Evolutionary conservation across 2,888 invertebrate genomes (phyloP).

Genomic region (Trachelus troglodyta): DNA sequence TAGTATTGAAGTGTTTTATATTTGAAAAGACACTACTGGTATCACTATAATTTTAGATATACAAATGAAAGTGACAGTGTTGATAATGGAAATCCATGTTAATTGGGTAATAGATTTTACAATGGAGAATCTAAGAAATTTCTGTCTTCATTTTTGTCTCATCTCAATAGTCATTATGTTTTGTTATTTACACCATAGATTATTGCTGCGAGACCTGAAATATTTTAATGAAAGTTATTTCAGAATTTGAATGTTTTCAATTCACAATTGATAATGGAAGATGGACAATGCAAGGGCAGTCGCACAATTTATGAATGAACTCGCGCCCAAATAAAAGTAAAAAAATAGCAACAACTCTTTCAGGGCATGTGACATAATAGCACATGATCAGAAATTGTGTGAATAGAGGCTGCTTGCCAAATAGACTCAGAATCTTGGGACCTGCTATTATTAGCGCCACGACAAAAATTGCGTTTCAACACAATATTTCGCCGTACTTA

Average conservation of each 20-base stretch:
- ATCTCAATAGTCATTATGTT: not conserved
- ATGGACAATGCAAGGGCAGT: not conserved
- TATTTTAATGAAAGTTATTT: not conserved
- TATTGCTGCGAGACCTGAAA: not conserved
- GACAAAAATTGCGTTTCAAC: conserved; percentile 22
- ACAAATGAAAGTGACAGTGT: not conserved
- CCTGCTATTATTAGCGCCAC: conserved; percentile 12
- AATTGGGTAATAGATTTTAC: not conserved
- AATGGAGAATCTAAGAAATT: too few relatives aligned
- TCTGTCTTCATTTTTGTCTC: too few relatives aligned
- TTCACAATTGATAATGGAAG: not conserved
- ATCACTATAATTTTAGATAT: not conserved
- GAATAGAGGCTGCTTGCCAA: conserved; percentile 37
- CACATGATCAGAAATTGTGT: conserved; percentile 27
- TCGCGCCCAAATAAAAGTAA: not conserved
- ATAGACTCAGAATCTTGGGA: conserved; percentile 19
- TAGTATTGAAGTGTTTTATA: not conserved
- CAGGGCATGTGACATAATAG: conserved; percentile 32
- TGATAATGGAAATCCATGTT: not conserved
- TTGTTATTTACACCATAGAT: not conserved
- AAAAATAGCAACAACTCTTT: not conserved
- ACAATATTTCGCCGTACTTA: not conserved
- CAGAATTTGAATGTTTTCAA: not conserved
- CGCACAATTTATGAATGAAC: not conserved
- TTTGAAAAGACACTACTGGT: not conserved